phyloP scores from a whole-genome alignment of 2,113 vertebrate species.

The Crotalus viridis region DNA sequence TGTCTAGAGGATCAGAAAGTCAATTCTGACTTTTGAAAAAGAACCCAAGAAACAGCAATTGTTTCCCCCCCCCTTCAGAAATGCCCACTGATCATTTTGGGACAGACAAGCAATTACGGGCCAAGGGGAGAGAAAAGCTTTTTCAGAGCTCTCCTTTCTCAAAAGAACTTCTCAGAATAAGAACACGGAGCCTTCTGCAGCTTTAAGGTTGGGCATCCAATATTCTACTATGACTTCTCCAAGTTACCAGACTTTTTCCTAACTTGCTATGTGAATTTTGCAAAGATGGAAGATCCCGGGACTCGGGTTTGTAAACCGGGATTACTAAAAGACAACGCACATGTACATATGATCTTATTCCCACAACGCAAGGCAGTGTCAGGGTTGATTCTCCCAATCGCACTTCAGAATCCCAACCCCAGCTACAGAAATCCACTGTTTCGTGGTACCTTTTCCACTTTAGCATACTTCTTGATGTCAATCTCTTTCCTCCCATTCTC shows the following conservation, averaged over 20 bases:
- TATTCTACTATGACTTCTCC: neutral
- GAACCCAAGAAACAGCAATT: neutral
- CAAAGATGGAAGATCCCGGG: neutral
- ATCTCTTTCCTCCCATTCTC: slow-evolving; percentile 92
- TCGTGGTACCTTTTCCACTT: slow-evolving; percentile 87
- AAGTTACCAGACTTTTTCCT: neutral
- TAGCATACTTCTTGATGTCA: slow-evolving; percentile 96
- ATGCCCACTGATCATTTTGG: neutral
- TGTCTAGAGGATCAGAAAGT: neutral
- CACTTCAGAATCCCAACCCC: neutral
- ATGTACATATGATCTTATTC: neutral
- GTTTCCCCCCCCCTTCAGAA: neutral
- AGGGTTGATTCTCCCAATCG: neutral
- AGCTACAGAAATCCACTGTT: fast-evolving
- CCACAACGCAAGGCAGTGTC: neutral
- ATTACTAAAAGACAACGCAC: neutral
- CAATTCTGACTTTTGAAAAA: neutral
- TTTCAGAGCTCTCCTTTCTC: neutral
- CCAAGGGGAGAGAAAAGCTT: neutral
- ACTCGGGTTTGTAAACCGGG: neutral
- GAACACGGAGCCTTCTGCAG: neutral
- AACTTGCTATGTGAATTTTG: neutral
- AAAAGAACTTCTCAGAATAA: neutral
- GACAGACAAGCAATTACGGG: neutral
- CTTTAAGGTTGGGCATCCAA: neutral